Conservation (phyloP, 2,113 vertebrate species). For the Phrynocephalus versicolor region DNA sequence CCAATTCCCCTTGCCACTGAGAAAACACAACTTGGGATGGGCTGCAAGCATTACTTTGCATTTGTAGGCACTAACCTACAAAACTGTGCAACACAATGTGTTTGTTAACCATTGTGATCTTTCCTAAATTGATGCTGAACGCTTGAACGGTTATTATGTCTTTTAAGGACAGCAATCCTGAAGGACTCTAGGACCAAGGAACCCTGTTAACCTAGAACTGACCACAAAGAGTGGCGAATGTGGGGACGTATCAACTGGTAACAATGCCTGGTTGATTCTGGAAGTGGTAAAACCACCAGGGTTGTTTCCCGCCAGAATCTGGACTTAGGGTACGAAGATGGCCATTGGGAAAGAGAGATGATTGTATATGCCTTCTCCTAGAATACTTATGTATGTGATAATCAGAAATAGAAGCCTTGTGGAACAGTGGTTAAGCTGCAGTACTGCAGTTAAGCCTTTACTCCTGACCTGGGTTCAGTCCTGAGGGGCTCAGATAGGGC, state of each 20-base stretch:
- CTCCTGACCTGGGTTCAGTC: too few species aligned
- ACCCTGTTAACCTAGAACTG: background rate
- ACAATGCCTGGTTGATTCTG: background rate
- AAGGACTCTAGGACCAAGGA: background rate
- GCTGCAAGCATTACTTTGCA: background rate
- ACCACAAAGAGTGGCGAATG: too few species aligned
- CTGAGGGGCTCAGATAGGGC: too few species aligned
- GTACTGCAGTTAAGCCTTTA: too few species aligned
- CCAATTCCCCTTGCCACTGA: background rate
- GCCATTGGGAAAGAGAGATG: background rate
- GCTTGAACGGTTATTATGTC: background rate
- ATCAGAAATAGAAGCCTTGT: background rate
- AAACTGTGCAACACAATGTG: background rate
- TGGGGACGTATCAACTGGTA: too few species aligned
- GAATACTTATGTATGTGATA: background rate
- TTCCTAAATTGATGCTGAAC: background rate
- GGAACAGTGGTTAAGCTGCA: too few species aligned
- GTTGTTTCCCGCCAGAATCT: too few species aligned
- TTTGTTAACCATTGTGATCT: background rate
- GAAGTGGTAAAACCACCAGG: too few species aligned
- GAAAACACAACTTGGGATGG: background rate
- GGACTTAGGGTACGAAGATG: background rate
- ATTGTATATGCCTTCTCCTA: background rate
- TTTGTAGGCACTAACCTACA: background rate
- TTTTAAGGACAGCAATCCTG: background rate